Percentiles rank a stretch among this genome's conserved stretches.
Conservation (phyloP, 2,888 invertebrate species). For the Eugnorisma glareosa region DNA sequence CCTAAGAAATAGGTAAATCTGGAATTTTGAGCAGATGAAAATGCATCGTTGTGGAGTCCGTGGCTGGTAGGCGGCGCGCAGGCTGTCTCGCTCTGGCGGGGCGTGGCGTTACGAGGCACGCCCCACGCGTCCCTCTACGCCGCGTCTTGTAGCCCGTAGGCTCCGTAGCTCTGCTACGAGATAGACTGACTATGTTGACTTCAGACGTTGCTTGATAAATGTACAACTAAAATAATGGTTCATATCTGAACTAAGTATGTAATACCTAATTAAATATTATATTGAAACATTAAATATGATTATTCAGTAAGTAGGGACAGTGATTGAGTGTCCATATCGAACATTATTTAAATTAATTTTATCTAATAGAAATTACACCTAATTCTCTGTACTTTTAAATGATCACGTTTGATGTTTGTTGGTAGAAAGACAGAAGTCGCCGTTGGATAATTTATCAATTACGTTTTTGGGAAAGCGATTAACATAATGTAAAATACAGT, state of each 20-base stretch:
- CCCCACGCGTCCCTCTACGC: slow-evolving; percentile 75
- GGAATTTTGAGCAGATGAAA: slow-evolving; percentile 67
- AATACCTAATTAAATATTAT: slow-evolving; percentile 6
- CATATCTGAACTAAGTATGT: slow-evolving; percentile 12
- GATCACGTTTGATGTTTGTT: neutral
- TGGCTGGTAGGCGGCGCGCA: slow-evolving; percentile 82
- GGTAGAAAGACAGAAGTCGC: neutral
- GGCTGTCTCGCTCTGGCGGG: slow-evolving; percentile 83
- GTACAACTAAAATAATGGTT: slow-evolving; percentile 50
- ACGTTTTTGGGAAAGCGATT: neutral
- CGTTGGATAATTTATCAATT: neutral
- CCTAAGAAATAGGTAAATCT: slow-evolving; percentile 54
- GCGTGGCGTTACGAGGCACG: slow-evolving; percentile 84
- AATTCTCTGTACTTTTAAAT: neutral
- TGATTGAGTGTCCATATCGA: neutral
- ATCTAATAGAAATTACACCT: neutral
- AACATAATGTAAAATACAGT: neutral
- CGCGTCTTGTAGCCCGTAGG: slow-evolving; percentile 69
- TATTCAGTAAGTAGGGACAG: neutral
- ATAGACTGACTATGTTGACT: slow-evolving; percentile 63
- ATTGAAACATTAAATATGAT: neutral
- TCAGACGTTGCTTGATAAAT: slow-evolving; percentile 56
- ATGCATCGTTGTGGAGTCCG: slow-evolving; percentile 71
- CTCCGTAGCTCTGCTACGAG: slow-evolving; percentile 69
- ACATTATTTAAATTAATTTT: neutral